Evolutionary conservation across 2,797 vertebrate genomes (phyloP).

Genomic region (Molossus molossus): DNA sequence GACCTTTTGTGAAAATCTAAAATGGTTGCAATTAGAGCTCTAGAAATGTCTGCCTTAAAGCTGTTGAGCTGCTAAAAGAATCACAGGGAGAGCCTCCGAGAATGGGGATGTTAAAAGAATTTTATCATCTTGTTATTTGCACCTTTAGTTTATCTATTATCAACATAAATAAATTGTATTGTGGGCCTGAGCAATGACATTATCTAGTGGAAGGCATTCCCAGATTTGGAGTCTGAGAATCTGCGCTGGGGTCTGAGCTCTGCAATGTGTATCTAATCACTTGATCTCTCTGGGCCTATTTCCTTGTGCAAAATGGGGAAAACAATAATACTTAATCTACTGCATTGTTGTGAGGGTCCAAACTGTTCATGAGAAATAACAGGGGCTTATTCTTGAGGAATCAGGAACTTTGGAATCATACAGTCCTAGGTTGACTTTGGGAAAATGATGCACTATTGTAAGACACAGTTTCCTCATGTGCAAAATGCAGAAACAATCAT

Average conservation of each 20-base stretch:
- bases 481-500: slow-evolving; percentile 47
- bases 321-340: slow-evolving; percentile 59
- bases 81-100: slow-evolving; percentile 58
- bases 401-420: slow-evolving; percentile 18
- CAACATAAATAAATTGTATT: slow-evolving; percentile 79
- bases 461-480: slow-evolving; percentile 33
- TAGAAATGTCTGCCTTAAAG: slow-evolving; percentile 61
- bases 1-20: slow-evolving; percentile 38
- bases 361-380: slow-evolving; percentile 28
- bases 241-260: slow-evolving; percentile 52
- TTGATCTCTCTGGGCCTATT: slow-evolving; percentile 65
- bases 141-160: slow-evolving; percentile 78
- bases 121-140: slow-evolving; percentile 76
- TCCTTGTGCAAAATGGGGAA: slow-evolving; percentile 50
- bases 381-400: slow-evolving; percentile 47
- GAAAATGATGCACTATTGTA: neutral
- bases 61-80: slow-evolving; percentile 55
- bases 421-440: slow-evolving; percentile 38
- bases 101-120: slow-evolving; percentile 67
- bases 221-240: slow-evolving; percentile 59
- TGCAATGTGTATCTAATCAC: slow-evolving; percentile 60
- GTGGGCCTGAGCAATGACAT: slow-evolving; percentile 26
- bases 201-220: slow-evolving; percentile 66
- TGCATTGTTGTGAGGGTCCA: slow-evolving; percentile 17
- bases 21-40: slow-evolving; percentile 40